These are phyloP conservation scores for Phrynocephalus versicolor DNA, from an alignment of 2,113 vertebrate genomes.

Conservation along the genomic window DNA sequence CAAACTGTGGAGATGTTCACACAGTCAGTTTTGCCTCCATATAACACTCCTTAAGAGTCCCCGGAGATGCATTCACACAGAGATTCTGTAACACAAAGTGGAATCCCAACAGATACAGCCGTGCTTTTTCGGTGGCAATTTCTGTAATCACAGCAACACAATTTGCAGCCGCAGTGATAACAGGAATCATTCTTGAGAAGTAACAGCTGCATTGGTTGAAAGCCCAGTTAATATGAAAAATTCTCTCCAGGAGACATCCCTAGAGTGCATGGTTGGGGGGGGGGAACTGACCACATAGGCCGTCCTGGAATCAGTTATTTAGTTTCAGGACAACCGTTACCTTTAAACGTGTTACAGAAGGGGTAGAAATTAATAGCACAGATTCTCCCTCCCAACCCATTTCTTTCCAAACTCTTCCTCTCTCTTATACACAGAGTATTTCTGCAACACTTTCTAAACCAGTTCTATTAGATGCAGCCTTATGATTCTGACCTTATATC, in stretches of 20 bases:
- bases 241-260: neutral
- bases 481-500: constrained; percentile 15
- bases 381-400: constrained; percentile 3
- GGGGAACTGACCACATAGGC: constrained; percentile 45
- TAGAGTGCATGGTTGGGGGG: constrained; percentile 3
- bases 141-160: constrained; percentile 20
- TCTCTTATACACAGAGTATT: neutral
- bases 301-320: constrained; percentile 25
- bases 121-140: neutral
- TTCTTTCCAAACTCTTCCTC: neutral
- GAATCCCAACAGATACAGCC: neutral
- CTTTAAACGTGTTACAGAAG: constrained; percentile 25
- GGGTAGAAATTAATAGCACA: constrained; percentile 41
- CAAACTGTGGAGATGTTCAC: neutral
- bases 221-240: constrained; percentile 20
- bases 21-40: neutral
- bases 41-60: neutral
- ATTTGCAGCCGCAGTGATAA: constrained; percentile 9
- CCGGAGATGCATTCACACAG: neutral
- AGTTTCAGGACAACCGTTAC: constrained; percentile 46
- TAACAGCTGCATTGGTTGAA: constrained; percentile 2
- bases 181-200: constrained; percentile 13
- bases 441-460: constrained; percentile 41
- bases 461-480: constrained; percentile 23
- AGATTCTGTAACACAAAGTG: neutral